Evolutionary conservation across 2,113 vertebrate species (phyloP), one percentile per base, ranked within the genome.

Genomic region (Lasiurus borealis): DNA sequence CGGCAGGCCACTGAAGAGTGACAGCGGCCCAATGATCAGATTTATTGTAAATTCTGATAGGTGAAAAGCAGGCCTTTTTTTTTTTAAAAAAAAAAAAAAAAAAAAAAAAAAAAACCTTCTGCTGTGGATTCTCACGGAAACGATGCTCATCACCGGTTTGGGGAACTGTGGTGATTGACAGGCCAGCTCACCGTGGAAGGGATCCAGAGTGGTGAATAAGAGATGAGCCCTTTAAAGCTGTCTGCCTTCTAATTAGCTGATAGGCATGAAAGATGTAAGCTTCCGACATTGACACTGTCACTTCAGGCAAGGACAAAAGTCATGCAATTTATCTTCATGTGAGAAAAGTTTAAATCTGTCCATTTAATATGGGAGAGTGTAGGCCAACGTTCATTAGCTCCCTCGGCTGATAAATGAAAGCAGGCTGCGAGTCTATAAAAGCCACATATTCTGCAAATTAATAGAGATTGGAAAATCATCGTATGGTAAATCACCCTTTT

Each of bases 261-360:
- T 82, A 91, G 95, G 95, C 97, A 97, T 96, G 97, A 97, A 96
- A 98, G 96, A 97, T 97, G 87, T 76, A 97, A 96, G 94, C 93
- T 96, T 90, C 94, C 97, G 89, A 94, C 93, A 97, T 5, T 93
- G 95, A 96, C 96, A 93, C 89, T 98, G 95, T 97, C 94, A 95
- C 97, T 98, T 89, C 80, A 93, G 97, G 97, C 96, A 98, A 98
- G 97, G 97, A 97, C 97, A 97, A 93, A 98, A 97, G 90, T 96
- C 83, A 95, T 93, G 91, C 97, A 97, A 95, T 97, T 97, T 97
- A 73, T 98, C 98, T 95, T 96, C 97, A 96, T 96, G 95, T 66
- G 97, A 93, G 90, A 95, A 96, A 97, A 97, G 97, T 97, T 97
- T 85, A 94, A 85, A 96, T 97, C 94, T 98, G 34, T 73, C 93